Evolutionary conservation across 1,140 invertebrate genomes (phyloP), one percentile per base, ranked within the genome.

Genomic region (Lycorma delicatula): DNA sequence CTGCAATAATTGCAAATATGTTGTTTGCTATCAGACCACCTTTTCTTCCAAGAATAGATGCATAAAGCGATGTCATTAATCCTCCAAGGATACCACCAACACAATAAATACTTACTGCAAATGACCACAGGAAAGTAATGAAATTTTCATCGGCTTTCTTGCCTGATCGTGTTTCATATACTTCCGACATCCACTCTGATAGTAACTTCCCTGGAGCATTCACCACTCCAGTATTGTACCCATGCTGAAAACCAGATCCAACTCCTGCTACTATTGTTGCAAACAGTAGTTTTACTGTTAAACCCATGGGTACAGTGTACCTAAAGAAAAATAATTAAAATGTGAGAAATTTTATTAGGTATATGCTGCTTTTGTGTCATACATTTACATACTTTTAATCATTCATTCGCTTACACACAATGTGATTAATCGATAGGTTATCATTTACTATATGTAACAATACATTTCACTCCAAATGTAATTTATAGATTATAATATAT

Each of bases 31-130:
- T 66, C 0, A 95, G 72, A 53, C 86, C 85, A 0, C 82, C 80
- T 74, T 91, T 91, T 36, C 89, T 78, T 1, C 91, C 91, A 63
- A 90, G 83, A 60, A 77, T 79, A 66, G 87, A 81, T 46, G 88
- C 84, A 1, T 89, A 71, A 28, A 79, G 74, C 6, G 90, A 89
- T 1, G 89, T 86, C 16, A 85, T 62, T 1, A 88, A 73, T 1
- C 89, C 92, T 1, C 93, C 92, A 51, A 94, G 79, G 87, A 95
- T 94, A 3, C 92, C 93, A 2, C 93, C 92, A n/a, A 92, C 79
- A 68, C 90, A 92, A 70, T 89, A 93, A 36, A 94, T 86, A 2
- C 89, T 75, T 0, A 94, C 91, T 0, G 85, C 83, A 12, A 90
- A 74, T 0, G 89, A 81, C 79, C 83, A 90, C 18, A 88, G 79